These are phyloP conservation scores for Drosophila ustulata DNA, from an alignment of 2,888 invertebrate genomes.

Conservation along the genomic window DNA sequence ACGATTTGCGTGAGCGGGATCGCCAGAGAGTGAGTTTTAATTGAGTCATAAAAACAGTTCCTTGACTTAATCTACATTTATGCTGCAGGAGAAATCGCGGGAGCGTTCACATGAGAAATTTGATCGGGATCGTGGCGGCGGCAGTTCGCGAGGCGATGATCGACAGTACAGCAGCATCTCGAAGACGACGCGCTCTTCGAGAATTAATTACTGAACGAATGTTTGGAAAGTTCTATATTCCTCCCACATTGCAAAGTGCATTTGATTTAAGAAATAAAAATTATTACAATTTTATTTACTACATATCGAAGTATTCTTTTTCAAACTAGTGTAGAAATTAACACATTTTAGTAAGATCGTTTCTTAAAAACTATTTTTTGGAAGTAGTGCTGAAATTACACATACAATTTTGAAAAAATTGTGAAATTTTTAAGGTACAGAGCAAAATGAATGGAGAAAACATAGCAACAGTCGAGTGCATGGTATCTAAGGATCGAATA, in stretches of 20 bases:
- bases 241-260: constrained; percentile 45
- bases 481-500: too few relatives aligned
- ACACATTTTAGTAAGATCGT: too few relatives aligned
- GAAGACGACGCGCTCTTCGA: constrained; percentile 82
- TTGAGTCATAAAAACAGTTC: not conserved
- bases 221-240: constrained; percentile 3
- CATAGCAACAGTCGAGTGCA: too few relatives aligned
- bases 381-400: too few relatives aligned
- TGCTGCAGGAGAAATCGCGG: constrained; percentile 90
- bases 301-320: constrained; percentile 40
- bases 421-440: too few relatives aligned
- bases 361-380: too few relatives aligned
- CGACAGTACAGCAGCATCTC: constrained; percentile 95
- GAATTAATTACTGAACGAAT: constrained; percentile 60
- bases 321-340: not conserved
- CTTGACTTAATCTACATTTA: not conserved
- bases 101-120: constrained; percentile 91
- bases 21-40: constrained; percentile 87
- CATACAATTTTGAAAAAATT: too few relatives aligned
- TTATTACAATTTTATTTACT: constrained; percentile 34
- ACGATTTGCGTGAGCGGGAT: constrained; percentile 90
- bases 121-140: constrained; percentile 85
- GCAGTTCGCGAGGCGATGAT: constrained; percentile 76
- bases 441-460: too few relatives aligned
- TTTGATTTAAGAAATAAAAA: constrained; percentile 56